Base-by-base conservation (phyloP, 2,888 invertebrate species). In the Lycaena phlaeas region DNA sequence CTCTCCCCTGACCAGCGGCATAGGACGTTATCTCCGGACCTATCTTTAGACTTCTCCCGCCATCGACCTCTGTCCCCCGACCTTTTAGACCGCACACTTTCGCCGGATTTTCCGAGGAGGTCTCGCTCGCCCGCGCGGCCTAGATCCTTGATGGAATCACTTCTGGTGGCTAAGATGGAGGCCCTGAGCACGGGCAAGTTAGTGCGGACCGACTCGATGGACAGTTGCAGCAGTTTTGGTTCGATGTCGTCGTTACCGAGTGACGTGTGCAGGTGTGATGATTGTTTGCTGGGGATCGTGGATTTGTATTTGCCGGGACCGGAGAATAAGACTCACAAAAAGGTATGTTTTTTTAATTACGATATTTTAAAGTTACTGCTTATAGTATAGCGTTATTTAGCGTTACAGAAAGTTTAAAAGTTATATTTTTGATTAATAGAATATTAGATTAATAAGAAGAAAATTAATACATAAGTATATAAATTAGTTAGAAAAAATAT, bases 161-260 rank as follows among this genome's bases (percentile, higher is more conserved):
- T 94, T 41, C 78, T 94, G 41, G 90, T 92, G 30, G 93, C 92
- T 3, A 94, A 94, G 71, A 94, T 94, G 87, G 94, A 94, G 59
- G 88, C 90, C 29, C 86, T 90, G 9, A 87, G 86, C 43, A 79
- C 79, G 11, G 85, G 85, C 51, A 81, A 70, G 48, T 68, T 93
- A 50, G 86, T 92, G 43, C 85, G 93, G 52, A 90, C 91, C 14
- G 92, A 93, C 58, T 93, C 93, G 4, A 85, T 92, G 68, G 93
- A 93, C 64, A 91, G 91, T 50, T 88, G 88, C 53, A 90, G 91
- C 66, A 91, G 92, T 41, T 84, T 89, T 42, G 87, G 89, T 11
- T 92, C 92, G 1, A 84, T 87, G 64, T 89, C 90, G 43, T 92
- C 92, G 4, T 57, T 88, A 49, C 84, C 89, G 4, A 90, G 90